phyloP scores from a whole-genome alignment of 2,888 invertebrate genomes.

The Gerosis bhagava region DNA sequence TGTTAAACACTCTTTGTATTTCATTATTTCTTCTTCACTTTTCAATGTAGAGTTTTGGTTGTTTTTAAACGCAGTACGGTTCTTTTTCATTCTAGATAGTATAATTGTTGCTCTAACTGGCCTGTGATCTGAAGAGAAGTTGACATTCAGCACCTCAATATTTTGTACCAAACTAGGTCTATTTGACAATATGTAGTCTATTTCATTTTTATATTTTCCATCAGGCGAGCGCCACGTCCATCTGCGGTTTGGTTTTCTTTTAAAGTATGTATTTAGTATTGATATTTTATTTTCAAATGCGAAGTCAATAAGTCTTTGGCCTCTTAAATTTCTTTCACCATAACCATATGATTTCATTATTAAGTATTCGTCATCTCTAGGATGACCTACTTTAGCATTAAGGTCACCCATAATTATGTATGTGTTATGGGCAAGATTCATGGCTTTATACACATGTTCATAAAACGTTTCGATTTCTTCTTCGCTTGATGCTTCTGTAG shows the following conservation, averaged over 20 bases:
- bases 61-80: neutral
- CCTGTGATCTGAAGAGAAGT: conserved; percentile 33
- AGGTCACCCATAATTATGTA: conserved; percentile 32
- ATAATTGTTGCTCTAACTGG: conserved; percentile 30
- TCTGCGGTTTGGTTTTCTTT: conserved; percentile 30
- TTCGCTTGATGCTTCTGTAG: conserved; percentile 28
- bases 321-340: conserved; percentile 33
- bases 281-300: conserved; percentile 30
- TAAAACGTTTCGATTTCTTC: conserved; percentile 31
- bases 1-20: neutral
- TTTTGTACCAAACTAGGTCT: conserved; percentile 23
- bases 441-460: conserved; percentile 20
- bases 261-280: conserved; percentile 33
- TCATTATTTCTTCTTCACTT: conserved; percentile 5
- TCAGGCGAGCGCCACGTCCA: conserved; percentile 34
- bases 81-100: conserved; percentile 19
- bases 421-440: conserved; percentile 24
- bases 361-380: conserved; percentile 28
- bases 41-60: conserved; percentile 1
- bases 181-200: conserved; percentile 35
- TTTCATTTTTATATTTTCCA: conserved; percentile 31
- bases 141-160: conserved; percentile 29
- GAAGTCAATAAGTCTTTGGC: conserved; percentile 32
- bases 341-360: conserved; percentile 31
- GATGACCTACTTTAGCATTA: conserved; percentile 33